A percentile compares a stretch with the other conserved stretches of the same genome.
These are phyloP conservation scores for Spinus pinus DNA, from an alignment of 2,797 vertebrate genomes.

Conservation along the genomic window DNA sequence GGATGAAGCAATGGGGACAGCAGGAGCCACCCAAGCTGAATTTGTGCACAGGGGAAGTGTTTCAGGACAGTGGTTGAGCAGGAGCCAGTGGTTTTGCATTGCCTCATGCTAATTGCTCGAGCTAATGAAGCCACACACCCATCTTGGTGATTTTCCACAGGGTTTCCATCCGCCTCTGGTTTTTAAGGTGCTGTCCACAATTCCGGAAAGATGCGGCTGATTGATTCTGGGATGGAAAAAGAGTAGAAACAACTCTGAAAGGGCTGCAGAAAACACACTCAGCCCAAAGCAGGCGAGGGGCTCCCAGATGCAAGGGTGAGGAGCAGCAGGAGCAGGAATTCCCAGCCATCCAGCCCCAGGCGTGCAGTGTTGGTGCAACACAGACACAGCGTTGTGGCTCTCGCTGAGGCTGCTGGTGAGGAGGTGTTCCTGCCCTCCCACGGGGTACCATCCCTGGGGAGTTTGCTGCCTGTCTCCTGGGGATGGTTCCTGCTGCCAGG, in stretches of 20 bases:
- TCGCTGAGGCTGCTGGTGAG: not conserved
- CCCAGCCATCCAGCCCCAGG: not conserved
- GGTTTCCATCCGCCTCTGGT: not conserved
- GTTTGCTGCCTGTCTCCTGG: not conserved
- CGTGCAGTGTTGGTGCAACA: fast-evolving
- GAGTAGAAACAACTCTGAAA: not conserved
- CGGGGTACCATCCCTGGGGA: fast-evolving
- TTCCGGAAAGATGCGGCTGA: not conserved
- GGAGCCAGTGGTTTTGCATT: not conserved
- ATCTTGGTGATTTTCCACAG: not conserved
- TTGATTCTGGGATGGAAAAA: not conserved
- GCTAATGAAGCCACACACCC: constrained; percentile 9
- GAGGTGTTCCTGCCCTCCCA: not conserved
- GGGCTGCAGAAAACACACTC: not conserved
- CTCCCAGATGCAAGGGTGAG: fast-evolving
- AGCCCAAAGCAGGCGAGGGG: not conserved
- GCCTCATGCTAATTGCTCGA: not conserved
- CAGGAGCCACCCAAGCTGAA: not conserved
- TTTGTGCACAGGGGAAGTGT: fast-evolving
- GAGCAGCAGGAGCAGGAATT: not conserved
- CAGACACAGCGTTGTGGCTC: fast-evolving
- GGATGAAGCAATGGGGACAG: not conserved
- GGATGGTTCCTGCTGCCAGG: not conserved
- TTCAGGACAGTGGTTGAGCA: not conserved
- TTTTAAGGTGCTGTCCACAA: not conserved